Evolutionary conservation across 2,113 vertebrate species (phyloP).

Genomic region (Takifugu bimaculatus): DNA sequence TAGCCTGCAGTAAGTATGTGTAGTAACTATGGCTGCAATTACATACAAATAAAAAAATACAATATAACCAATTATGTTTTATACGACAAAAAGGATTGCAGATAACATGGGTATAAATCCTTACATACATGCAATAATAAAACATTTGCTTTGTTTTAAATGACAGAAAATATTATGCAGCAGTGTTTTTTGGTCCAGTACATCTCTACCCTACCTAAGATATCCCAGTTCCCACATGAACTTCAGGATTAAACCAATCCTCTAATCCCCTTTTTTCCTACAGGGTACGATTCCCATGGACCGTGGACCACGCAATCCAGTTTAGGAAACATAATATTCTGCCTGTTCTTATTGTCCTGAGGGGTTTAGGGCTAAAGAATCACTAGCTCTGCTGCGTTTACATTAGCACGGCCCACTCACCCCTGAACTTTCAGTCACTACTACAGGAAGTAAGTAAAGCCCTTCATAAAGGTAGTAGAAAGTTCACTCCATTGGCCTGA

Average conservation of each 20-base stretch:
- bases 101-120: not conserved
- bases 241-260: slow-evolving; percentile 47
- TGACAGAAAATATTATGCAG: too few species aligned
- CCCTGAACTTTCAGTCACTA: slow-evolving; percentile 54
- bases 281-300: slow-evolving; percentile 59
- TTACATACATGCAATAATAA: slow-evolving; percentile 3
- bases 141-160: too few species aligned
- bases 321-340: slow-evolving; percentile 54
- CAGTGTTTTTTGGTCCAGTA: slow-evolving; percentile 22
- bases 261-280: slow-evolving; percentile 31
- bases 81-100: not conserved
- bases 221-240: slow-evolving; percentile 43
- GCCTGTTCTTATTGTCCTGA: slow-evolving; percentile 53
- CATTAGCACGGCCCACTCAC: slow-evolving; percentile 57
- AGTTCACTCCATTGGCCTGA: slow-evolving; percentile 44
- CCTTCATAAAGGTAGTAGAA: slow-evolving; percentile 53
- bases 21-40: slow-evolving; percentile 33
- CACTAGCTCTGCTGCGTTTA: slow-evolving; percentile 50
- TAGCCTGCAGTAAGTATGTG: slow-evolving; percentile 11
- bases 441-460: slow-evolving; percentile 66
- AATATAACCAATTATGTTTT: too few species aligned
- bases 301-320: slow-evolving; percentile 27
- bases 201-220: slow-evolving; percentile 20
- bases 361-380: slow-evolving; percentile 50
- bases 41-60: slow-evolving; percentile 1